A percentile compares a stretch with the other conserved stretches of the same genome.
These are phyloP conservation scores for Alouatta palliata DNA, from an alignment of 2,113 vertebrate species.

Conservation along the genomic window DNA sequence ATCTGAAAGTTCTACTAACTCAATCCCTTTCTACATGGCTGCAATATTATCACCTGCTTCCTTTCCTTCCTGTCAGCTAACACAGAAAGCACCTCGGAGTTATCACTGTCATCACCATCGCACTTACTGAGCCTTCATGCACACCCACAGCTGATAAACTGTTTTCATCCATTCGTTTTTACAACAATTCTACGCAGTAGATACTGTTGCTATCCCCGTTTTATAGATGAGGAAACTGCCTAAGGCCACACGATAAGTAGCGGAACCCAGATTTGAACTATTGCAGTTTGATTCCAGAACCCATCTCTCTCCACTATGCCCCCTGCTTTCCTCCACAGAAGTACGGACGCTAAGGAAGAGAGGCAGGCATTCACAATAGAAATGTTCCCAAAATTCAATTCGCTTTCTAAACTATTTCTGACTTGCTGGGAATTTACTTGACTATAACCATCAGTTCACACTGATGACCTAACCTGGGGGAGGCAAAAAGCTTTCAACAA, in stretches of 20 bases:
- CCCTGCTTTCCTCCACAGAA: neutral
- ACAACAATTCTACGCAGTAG: neutral
- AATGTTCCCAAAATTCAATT: neutral
- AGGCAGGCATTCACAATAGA: neutral
- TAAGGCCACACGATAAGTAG: neutral
- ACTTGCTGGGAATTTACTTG: neutral
- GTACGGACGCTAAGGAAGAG: neutral
- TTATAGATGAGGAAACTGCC: neutral
- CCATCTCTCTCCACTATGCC: neutral
- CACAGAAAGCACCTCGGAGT: neutral
- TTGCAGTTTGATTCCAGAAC: neutral
- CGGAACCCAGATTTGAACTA: neutral
- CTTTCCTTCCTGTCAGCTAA: neutral
- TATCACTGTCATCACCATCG: rapidly evolving
- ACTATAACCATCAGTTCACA: neutral
- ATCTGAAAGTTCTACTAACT: neutral
- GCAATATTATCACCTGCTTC: rapidly evolving
- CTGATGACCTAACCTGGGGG: neutral
- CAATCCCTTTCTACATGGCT: neutral
- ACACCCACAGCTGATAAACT: neutral
- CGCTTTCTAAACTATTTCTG: neutral
- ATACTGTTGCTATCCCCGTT: neutral
- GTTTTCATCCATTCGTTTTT: neutral
- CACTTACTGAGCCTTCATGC: neutral
- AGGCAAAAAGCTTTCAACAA: neutral